phyloP scores from a whole-genome alignment of 1,140 invertebrate species.

The Eulimnadia texana region DNA sequence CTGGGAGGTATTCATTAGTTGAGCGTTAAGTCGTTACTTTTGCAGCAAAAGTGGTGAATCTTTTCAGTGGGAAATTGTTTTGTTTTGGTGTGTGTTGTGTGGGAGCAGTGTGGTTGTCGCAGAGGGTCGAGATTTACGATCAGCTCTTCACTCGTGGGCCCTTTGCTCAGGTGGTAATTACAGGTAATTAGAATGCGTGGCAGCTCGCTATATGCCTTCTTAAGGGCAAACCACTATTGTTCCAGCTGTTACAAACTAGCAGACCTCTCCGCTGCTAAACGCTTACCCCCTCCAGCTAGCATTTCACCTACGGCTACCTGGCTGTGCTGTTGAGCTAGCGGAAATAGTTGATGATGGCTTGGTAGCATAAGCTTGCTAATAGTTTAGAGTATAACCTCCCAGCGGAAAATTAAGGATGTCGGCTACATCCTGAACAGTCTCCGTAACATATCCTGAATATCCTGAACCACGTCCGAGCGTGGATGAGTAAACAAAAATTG shows the following conservation, averaged over 20 bases:
- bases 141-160: background rate
- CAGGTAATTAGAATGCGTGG: background rate
- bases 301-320: no score
- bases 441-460: no score
- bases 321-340: no score
- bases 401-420: no score
- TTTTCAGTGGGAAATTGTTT: background rate
- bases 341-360: no score
- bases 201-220: background rate
- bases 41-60: background rate
- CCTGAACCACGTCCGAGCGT: no score
- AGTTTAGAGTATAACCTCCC: no score
- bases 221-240: background rate
- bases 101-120: background rate
- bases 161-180: background rate
- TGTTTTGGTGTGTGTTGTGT: background rate
- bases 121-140: background rate
- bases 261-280: no score
- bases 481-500: no score
- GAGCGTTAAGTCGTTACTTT: background rate
- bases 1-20: background rate
- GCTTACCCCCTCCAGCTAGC: no score
- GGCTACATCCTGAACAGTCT: no score
- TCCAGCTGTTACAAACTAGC: background rate
- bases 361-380: no score